Evolutionary conservation across 2,797 vertebrate species (phyloP).

Genomic region (Eulemur albifrons): DNA sequence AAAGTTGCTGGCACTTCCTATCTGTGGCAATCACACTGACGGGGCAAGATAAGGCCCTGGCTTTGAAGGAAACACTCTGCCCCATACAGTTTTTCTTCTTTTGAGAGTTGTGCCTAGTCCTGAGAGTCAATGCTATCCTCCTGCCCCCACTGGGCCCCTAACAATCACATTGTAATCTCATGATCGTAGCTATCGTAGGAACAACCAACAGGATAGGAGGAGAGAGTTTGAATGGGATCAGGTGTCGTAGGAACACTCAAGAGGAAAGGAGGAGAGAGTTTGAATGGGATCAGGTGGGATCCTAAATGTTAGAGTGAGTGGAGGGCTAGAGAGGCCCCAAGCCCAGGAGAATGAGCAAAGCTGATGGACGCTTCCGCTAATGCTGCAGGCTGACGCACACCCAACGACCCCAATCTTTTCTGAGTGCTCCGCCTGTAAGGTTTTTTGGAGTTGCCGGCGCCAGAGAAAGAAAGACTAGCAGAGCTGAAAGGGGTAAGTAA

Average conservation of each 20-base stretch:
- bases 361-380: background rate
- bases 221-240: background rate
- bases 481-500: too few species aligned
- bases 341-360: background rate
- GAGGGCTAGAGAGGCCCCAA: background rate
- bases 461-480: too few species aligned
- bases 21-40: background rate
- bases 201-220: background rate
- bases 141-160: background rate
- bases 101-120: background rate
- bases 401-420: rapidly evolving
- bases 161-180: too few species aligned
- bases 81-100: background rate
- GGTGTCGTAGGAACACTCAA: background rate
- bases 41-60: background rate
- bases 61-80: background rate
- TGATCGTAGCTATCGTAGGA: background rate
- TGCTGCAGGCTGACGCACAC: too few species aligned
- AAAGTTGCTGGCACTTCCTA: background rate
- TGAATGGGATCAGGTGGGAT: background rate
- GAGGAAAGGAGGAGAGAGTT: background rate
- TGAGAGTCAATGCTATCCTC: background rate
- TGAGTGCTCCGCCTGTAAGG: rapidly evolving
- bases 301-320: background rate
- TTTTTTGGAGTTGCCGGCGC: too few species aligned